Conservation (phyloP, 2,797 vertebrate species). For the Eptatretus atami region DNA sequence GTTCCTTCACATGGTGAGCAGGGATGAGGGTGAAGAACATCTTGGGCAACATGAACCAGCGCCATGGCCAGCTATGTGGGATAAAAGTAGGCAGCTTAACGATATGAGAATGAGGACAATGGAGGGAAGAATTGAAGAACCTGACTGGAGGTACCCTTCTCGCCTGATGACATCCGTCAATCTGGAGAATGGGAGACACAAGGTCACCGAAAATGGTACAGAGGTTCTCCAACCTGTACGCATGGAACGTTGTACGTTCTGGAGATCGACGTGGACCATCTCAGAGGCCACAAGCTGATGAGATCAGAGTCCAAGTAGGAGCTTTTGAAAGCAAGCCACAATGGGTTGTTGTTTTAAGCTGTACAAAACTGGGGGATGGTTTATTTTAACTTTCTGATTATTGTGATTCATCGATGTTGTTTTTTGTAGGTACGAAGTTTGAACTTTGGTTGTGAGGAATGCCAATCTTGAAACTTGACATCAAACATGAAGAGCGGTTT, state of each 20-base stretch:
- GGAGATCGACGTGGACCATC: constrained; percentile 18
- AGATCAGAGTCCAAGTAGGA: constrained; percentile 18
- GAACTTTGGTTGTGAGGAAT: too few relatives aligned
- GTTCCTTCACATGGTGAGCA: constrained; percentile 12
- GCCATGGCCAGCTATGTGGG: constrained; percentile 16
- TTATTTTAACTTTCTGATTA: too few relatives aligned
- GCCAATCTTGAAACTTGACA: too few relatives aligned
- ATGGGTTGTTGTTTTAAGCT: too few relatives aligned
- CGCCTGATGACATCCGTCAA: constrained; percentile 12
- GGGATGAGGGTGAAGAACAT: constrained; percentile 15
- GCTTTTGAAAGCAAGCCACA: too few relatives aligned
- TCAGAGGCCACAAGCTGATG: constrained; percentile 16
- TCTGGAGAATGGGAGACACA: constrained; percentile 14
- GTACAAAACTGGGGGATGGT: too few relatives aligned
- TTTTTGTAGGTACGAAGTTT: too few relatives aligned
- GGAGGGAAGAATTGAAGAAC: constrained; percentile 15
- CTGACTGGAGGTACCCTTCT: constrained; percentile 14
- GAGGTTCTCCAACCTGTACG: constrained; percentile 15
- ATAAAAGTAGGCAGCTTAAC: constrained; percentile 14
- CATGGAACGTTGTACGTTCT: constrained; percentile 16
- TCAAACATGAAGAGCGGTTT: too few relatives aligned
- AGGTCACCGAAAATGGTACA: constrained; percentile 14
- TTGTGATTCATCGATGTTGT: too few relatives aligned
- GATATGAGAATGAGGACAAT: constrained; percentile 15
- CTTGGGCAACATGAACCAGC: constrained; percentile 15